phyloP scores from a whole-genome alignment of 2,888 invertebrate genomes.

The Hofmannophila pseudospretella region DNA sequence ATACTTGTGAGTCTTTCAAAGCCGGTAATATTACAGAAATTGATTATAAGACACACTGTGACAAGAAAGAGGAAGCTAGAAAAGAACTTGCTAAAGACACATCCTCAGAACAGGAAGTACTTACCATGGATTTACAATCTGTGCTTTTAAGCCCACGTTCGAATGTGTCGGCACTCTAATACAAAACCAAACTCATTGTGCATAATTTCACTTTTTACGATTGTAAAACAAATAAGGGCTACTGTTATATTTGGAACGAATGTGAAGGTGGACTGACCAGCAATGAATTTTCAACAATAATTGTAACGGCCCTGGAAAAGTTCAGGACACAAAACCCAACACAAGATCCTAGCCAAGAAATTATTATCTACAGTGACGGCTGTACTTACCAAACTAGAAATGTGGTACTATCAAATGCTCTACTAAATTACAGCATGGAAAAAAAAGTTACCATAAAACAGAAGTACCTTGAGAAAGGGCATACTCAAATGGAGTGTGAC shows the following conservation, averaged over 20 bases:
- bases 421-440: constrained; percentile 19
- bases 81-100: constrained; percentile 19
- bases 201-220: constrained; percentile 24
- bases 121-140: constrained; percentile 7
- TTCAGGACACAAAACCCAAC: too few species aligned
- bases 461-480: constrained; percentile 25
- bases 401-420: constrained; percentile 21
- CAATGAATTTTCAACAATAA: too few species aligned
- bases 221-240: constrained; percentile 12
- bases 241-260: constrained; percentile 24
- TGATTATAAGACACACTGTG: constrained; percentile 14
- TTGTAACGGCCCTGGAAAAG: too few species aligned
- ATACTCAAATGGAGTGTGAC: constrained; percentile 29
- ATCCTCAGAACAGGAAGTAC: not conserved
- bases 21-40: constrained; percentile 20
- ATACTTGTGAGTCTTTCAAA: constrained; percentile 19
- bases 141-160: constrained; percentile 7
- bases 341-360: too few species aligned
- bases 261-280: constrained; percentile 11
- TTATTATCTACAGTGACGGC: constrained; percentile 26
- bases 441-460: constrained; percentile 18
- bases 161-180: constrained; percentile 14
- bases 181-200: constrained; percentile 21
- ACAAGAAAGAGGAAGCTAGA: constrained; percentile 16
- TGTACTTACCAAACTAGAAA: constrained; percentile 28